Percentiles rank a stretch among this genome's conserved stretches.
Conservation (phyloP, 2,113 vertebrate genomes). For the Austrofundulus limnaeus region DNA sequence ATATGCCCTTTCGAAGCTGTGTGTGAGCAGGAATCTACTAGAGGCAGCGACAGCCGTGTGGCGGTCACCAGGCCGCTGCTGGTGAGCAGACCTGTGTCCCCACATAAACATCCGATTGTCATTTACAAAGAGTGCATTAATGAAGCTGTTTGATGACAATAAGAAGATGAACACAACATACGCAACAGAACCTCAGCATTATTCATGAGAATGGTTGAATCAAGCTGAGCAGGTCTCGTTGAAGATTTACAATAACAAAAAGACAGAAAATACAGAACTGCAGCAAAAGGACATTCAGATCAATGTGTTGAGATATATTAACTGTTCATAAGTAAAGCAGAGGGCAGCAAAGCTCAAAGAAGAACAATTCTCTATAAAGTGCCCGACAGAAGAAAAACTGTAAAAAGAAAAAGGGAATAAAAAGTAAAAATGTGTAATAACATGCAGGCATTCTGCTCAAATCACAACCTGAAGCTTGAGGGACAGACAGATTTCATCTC, state of each 20-base stretch:
- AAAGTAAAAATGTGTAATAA: no score
- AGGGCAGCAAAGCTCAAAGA: not conserved
- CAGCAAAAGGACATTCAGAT: not conserved
- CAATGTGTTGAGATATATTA: not conserved
- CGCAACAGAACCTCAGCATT: not conserved
- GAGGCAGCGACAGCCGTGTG: constrained; percentile 29
- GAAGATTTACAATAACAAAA: not conserved
- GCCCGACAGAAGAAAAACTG: no score
- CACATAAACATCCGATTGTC: constrained; percentile 9
- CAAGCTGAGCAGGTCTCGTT: not conserved
- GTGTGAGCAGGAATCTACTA: constrained; percentile 34
- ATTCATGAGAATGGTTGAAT: not conserved
- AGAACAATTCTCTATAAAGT: no score
- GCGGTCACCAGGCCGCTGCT: constrained; percentile 40
- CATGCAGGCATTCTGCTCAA: no score
- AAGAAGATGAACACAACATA: not conserved
- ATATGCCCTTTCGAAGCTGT: constrained; percentile 59
- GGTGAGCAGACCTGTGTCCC: not conserved
- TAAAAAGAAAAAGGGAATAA: no score
- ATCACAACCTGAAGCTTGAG: no score
- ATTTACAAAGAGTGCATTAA: not conserved
- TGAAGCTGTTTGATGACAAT: not conserved
- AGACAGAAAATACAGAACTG: not conserved
- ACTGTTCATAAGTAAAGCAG: not conserved
- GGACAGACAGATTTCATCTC: no score